Conservation (phyloP, 92 coral and sea anemone species). For the Palythoa heliodiscus region DNA sequence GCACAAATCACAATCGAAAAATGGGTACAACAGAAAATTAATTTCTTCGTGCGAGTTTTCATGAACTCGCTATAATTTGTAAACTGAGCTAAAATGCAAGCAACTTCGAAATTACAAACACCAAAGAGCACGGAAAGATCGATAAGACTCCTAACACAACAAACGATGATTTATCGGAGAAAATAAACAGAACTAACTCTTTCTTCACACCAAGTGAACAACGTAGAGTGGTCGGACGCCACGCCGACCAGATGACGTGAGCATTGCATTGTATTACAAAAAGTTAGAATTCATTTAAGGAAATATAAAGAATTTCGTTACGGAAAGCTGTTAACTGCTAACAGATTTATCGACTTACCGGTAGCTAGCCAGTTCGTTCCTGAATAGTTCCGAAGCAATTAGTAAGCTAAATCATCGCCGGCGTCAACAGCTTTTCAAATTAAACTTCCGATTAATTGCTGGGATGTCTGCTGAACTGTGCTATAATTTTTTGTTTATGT, state of each 20-base stretch:
- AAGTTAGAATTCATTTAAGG: not conserved
- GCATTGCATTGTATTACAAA: not conserved
- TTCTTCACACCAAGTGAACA: not conserved
- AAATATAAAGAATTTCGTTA: not conserved
- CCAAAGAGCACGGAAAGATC: no score
- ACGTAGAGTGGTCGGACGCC: conserved; percentile 21
- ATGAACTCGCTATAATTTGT: not conserved
- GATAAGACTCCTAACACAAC: not conserved
- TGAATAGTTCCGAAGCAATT: conserved; percentile 2
- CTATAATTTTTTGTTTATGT: not conserved
- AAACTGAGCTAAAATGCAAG: not conserved
- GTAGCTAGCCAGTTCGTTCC: not conserved
- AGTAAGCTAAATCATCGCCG: not conserved
- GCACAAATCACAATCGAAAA: not conserved
- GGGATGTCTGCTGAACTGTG: not conserved
- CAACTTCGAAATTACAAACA: no score
- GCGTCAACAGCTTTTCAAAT: not conserved
- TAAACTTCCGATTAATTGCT: not conserved
- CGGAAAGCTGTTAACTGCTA: not conserved
- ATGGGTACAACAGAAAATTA: not conserved
- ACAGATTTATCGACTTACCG: conserved; percentile 1
- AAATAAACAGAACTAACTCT: conserved; percentile 18
- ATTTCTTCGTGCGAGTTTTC: not conserved
- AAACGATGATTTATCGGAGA: not conserved
- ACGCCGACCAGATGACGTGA: conserved; percentile 34